Evolutionary conservation across 37 sponge, comb jelly and placozoan species (phyloP), one percentile per base, ranked within the genome.

Genomic region (Eunapius fragilis): DNA sequence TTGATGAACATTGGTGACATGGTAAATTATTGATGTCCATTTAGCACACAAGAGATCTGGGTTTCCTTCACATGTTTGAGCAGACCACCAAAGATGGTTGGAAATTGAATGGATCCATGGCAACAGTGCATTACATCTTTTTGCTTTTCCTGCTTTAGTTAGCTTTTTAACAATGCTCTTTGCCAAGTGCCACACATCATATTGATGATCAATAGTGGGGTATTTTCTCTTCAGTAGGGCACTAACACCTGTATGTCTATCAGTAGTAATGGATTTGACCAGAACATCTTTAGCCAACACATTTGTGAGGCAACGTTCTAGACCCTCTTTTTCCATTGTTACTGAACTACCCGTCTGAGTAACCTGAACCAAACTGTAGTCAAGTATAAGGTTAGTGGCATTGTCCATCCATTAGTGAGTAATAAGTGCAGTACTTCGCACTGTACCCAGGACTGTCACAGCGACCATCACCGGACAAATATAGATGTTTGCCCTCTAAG

Each of bases 101-200:
- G 58, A 58, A 58, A 58, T 58, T 58, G 58, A 58, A 58, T 58
- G 58, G 19, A 58, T 58, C 58, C 58, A 58, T 58, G 58, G 58
- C 58, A 58, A 58, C 58, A 58, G 58, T 58, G 58, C 58, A 58
- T 58, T n/a, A 67, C 76, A 50, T 30, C 67, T 28, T n/a, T 79
- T 81, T 25, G 32, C 31, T 74, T 67, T 25, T 35, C 74, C 35
- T 68, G 33, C 74, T 67, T 25, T 35, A 9, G 23, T 38, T 11
- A 38, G 2, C 58, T 83, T 83, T 68, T 87, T 80, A 0, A 50
- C 23, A 23, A 87, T 27, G 28, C 25, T 72, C 48, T 87, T 87
- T 24, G 58, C 47, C 74, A 87, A 23, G 69, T 87, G 87, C 81
- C 87, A 87, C 25, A 87, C 87, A 72, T 87, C 87, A 23, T 41